Evolutionary conservation across 2,113 vertebrate species (phyloP).

Genomic region (Meriones unguiculatus): DNA sequence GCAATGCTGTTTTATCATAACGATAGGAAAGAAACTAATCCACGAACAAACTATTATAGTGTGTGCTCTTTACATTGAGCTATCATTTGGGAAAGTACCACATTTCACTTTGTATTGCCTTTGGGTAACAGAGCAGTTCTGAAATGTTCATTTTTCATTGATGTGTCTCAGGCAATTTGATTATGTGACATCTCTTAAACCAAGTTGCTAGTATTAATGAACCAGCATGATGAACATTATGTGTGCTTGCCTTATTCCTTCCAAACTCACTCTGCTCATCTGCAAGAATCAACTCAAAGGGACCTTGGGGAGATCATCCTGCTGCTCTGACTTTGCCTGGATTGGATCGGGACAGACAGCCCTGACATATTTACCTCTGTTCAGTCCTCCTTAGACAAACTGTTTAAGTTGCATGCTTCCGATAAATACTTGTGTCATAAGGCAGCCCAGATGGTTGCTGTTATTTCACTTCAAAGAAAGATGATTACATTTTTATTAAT

Average conservation of each 20-base stretch:
- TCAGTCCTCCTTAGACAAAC: not conserved
- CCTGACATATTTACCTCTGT: not conserved
- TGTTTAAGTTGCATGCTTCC: conserved; percentile 1
- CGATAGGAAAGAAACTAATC: not conserved
- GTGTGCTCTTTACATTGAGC: not conserved
- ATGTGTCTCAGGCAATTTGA: not conserved
- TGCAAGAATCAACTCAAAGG: not conserved
- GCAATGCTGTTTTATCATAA: not conserved
- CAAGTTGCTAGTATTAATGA: conserved; percentile 23
- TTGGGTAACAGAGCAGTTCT: not conserved
- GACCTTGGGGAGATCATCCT: not conserved
- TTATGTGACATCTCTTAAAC: not conserved
- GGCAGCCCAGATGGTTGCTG: not conserved
- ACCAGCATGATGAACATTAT: not conserved
- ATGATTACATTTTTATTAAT: conserved; percentile 56
- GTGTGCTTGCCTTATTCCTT: not conserved
- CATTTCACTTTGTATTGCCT: conserved; percentile 47
- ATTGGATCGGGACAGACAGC: not conserved
- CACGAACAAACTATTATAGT: not conserved
- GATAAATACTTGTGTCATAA: not conserved
- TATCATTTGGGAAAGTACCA: not conserved
- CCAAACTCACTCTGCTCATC: not conserved
- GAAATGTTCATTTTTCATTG: not conserved
- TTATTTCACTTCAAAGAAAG: conserved; percentile 44
- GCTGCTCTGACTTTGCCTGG: not conserved